Base-by-base conservation (phyloP, 2,113 vertebrate genomes). In the Heptranchias perlo region DNA sequence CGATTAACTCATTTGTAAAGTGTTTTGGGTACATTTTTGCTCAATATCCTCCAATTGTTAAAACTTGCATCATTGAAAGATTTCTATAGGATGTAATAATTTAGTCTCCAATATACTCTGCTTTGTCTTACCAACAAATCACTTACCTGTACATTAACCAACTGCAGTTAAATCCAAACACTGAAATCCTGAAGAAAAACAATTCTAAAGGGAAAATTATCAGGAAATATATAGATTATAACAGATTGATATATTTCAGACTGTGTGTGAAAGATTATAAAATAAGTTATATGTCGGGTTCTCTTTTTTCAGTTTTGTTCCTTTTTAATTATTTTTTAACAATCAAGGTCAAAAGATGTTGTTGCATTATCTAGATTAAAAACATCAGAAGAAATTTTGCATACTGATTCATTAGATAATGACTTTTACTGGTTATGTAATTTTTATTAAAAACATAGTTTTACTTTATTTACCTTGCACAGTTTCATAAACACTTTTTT, bases 41-140 rank as follows among this genome's bases (percentile, higher is more conserved):
- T 98, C 98, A 97, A 98, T 99, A 99, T 99, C 99, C 99, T 99
- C 98, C 99, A 97, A 99, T 99, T 99, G 99, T 99, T 98, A 98
- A 96, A 97, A 98, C 97, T 97, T 99, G 98, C 98, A 99, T 99
- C 99, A 99, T 96, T 97, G 97, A 97, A 96, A 98, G 97, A 98
- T 98, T 95, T 95, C 94, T 95, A 95, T 69, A 69, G 25, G 25
- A 69, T 47, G 39, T 39, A 69, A 65, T 13, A 69, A 47, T 52
- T 67, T 95, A 49, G 7, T 67, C 47, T 47, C 64, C 44, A 95
- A 67, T 95, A 52, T 18, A 64, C 91, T 64, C 58, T 64, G 31
- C 6, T 18, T 10, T 52, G 28, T 49, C 28, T 52, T 52, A 52
- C 25, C 44, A 89, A 2, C 52, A 58, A n/a, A 91, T 91, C 87